phyloP scores from a whole-genome alignment of 2,797 vertebrate genomes.

The Agapornis canus region DNA sequence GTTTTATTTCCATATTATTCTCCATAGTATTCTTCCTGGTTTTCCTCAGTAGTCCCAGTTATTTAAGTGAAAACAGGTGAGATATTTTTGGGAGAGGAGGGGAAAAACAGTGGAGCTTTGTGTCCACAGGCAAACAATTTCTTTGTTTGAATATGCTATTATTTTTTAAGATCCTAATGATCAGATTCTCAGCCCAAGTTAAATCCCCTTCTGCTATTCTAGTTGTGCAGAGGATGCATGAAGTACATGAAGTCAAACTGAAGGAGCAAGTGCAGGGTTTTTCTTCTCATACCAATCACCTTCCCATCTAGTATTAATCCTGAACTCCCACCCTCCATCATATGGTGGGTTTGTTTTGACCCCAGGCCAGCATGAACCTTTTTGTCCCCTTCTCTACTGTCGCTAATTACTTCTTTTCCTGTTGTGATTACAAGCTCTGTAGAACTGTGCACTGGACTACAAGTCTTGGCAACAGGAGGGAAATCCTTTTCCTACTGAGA shows the following conservation, averaged over 20 bases:
- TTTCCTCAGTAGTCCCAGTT: not conserved
- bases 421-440: not conserved
- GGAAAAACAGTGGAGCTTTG: not conserved
- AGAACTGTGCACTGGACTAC: not conserved
- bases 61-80: not conserved
- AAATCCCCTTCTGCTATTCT: not conserved
- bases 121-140: not conserved
- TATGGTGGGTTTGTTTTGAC: not conserved
- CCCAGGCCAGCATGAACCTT: not conserved
- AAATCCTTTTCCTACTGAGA: not conserved
- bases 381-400: not conserved
- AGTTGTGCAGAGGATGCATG: not conserved
- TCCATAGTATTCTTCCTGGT: not conserved
- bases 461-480: not conserved
- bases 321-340: not conserved
- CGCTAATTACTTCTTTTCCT: not conserved
- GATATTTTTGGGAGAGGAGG: not conserved
- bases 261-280: not conserved
- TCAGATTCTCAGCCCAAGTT: not conserved
- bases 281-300: not conserved
- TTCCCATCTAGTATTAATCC: not conserved
- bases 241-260: not conserved
- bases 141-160: not conserved
- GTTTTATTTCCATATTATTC: not conserved
- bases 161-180: not conserved